Evolutionary conservation across 2,797 vertebrate genomes (phyloP), one percentile per base, ranked within the genome.

Genomic region (Anisognathus igniventris): DNA sequence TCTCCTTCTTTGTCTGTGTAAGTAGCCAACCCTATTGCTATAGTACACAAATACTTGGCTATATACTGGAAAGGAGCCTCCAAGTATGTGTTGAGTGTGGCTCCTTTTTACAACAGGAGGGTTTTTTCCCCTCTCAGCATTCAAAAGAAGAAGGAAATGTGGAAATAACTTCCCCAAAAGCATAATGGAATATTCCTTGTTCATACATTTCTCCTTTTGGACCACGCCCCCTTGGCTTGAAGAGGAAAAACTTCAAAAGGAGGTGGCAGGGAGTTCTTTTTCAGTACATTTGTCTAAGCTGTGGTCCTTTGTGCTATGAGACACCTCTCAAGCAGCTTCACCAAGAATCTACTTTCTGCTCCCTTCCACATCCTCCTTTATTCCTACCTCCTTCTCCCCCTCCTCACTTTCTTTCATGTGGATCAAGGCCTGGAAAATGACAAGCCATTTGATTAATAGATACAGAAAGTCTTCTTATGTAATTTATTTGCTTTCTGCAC

Each of bases 401-500:
- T 91, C 57, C 81, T 92, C 66, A 95, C 79, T 80, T 76, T 95
- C 97, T 97, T 98, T 98, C 97, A 96, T 96, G 96, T 96, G 97
- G 97, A 97, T 98, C 97, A 97, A 98, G 97, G 97, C 95, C 80
- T 88, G 76, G 96, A 97, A 96, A 97, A 98, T 98, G 98, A 98
- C 98, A 97, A 91, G 93, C 54, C 82, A 93, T 91, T 96, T 97
- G 98, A 97, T 97, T 86, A 97, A 98, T 97, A 96, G 98, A 97
- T 96, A 95, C 95, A 84, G 91, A 54, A 96, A 97, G 95, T 96
- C 97, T 94, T 95, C 84, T 96, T 90, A 96, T 97, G 95, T 97
- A 97, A 98, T 98, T 98, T 98, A 98, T 98, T 97, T 97, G 97
- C 98, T 98, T 98, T 98, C 98, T 94, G 96, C 98, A 98, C 98